Base-by-base conservation (phyloP, 2,888 invertebrate species). In the Iselma pallidipennis region DNA sequence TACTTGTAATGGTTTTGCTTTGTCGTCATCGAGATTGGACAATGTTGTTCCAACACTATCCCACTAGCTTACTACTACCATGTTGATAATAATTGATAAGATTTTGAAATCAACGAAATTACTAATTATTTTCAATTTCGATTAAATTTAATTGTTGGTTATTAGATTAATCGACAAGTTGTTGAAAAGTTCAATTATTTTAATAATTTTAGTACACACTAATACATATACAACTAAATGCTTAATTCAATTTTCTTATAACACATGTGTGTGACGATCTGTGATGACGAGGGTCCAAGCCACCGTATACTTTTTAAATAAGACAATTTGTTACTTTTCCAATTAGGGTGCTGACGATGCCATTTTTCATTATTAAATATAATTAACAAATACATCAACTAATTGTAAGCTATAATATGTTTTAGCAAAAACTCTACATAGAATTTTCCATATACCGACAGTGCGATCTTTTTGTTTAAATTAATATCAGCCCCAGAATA, bases 1-100 rank as follows among this genome's bases (percentile, higher is more conserved):
- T 66, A 67, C 65, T 70, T 67, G 63, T 72, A 72, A 73, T 71
- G 74, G 73, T 73, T 72, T 70, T 74, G 71, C 71, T 69, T 14
- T 14, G 14, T 14, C 72, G 64, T 69, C 70, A 70, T 68, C 68
- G 71, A 72, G 70, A 75, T 73, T 73, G 75, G 75, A 68, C 70
- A 61, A 68, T 67, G 49, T n/a, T n/a, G n/a, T 12, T 53, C 57
- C 53, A 49, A 62, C 54, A 57, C 60, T 56, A 61, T 60, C 61
- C 59, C 31, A 14, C 14, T 37, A 4, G 1, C n/a, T 2, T 1
- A n/a, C 2, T 33, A 14, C 4, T 14, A 5, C 14, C 5, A 4
- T 33, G 4, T 33, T 33, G 3, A 4, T 2, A 14, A 14, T n/a
- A 14, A 14, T 12, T 29, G 29, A 29, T 29, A 29, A 29, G 29